phyloP scores from a whole-genome alignment of 1,140 invertebrate species.

The Ostrea edulis region DNA sequence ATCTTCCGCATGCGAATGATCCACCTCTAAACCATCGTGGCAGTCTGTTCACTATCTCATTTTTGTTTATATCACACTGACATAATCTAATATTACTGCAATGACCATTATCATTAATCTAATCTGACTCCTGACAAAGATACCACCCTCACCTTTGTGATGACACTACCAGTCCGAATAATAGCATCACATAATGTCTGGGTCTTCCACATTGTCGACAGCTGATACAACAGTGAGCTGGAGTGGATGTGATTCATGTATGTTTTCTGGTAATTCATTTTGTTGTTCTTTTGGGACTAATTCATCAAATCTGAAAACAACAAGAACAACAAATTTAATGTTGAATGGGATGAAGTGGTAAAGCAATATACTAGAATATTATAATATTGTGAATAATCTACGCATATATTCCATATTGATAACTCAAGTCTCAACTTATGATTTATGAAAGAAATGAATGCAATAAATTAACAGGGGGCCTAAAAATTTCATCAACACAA shows the following conservation, averaged over 20 bases:
- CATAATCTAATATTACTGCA: background rate
- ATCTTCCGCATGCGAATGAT: no score
- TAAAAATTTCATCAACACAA: no score
- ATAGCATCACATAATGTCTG: conserved; percentile 53
- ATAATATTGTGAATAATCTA: no score
- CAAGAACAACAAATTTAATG: background rate
- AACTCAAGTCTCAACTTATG: no score
- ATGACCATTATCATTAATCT: background rate
- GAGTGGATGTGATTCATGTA: conserved; percentile 54
- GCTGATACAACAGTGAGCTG: conserved; percentile 50
- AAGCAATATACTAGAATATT: background rate
- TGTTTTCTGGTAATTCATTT: conserved; percentile 49
- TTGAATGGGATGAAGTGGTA: background rate
- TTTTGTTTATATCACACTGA: background rate
- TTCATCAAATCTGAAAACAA: background rate
- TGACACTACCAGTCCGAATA: conserved; percentile 47
- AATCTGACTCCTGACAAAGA: background rate
- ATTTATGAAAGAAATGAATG: no score
- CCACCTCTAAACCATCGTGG: no score
- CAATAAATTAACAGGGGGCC: no score
- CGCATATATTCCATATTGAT: no score
- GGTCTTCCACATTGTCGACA: conserved; percentile 50
- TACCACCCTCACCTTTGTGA: conserved; percentile 43
- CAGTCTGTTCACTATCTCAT: no score
- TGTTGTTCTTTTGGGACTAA: background rate